Evolutionary conservation across 2,888 invertebrate species (phyloP).

Genomic region (Drosophila histrio): DNA sequence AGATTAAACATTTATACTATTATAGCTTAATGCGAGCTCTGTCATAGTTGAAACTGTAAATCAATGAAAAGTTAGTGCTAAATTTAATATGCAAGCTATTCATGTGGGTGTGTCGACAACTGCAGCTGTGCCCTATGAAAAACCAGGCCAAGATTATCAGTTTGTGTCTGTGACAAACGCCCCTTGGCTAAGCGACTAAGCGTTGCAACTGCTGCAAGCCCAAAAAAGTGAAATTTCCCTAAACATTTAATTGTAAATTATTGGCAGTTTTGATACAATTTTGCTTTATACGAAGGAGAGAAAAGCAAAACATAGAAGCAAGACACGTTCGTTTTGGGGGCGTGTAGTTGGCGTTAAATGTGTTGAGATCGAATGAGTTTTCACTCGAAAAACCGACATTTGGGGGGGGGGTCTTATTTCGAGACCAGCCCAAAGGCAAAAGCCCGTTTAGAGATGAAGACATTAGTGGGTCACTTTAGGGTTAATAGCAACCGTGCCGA

Average conservation of each 20-base stretch:
- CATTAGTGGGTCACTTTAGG: slow-evolving; percentile 52
- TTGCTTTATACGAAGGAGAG: background rate
- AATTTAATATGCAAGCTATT: background rate
- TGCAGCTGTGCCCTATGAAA: slow-evolving; percentile 16
- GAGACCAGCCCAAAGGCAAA: slow-evolving; percentile 14
- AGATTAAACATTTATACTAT: background rate
- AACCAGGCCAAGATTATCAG: background rate
- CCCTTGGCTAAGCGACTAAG: background rate
- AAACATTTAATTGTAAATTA: slow-evolving; percentile 39
- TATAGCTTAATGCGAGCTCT: background rate
- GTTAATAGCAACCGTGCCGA: slow-evolving; percentile 49
- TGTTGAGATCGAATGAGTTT: slow-evolving; percentile 31
- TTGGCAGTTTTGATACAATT: slow-evolving; percentile 25
- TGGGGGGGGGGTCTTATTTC: slow-evolving; percentile 5
- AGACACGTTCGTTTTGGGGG: slow-evolving; percentile 22
- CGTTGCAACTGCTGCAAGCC: background rate
- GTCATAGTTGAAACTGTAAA: background rate
- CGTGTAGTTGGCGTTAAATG: slow-evolving; percentile 30
- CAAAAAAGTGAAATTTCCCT: slow-evolving; percentile 47
- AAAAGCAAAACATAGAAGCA: slow-evolving; percentile 10
- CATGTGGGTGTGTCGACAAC: background rate
- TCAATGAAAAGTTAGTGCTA: background rate
- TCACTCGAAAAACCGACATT: slow-evolving; percentile 9
- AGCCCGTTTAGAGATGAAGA: slow-evolving; percentile 38
- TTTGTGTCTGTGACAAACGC: background rate